phyloP scores from a whole-genome alignment of 2,888 invertebrate genomes.

The Acrobasis suavella region DNA sequence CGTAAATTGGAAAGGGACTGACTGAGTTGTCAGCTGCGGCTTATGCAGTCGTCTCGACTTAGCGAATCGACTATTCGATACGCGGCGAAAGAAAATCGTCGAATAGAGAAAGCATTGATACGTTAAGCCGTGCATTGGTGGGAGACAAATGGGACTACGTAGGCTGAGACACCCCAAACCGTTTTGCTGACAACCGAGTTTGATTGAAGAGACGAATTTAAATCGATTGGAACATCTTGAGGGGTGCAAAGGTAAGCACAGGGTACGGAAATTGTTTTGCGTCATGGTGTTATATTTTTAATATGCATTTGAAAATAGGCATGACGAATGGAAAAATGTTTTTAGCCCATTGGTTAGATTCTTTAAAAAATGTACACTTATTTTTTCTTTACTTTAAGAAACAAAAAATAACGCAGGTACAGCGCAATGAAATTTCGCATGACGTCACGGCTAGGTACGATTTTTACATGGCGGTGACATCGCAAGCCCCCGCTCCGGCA shows the following conservation, averaged over 20 bases:
- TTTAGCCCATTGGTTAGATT: no score
- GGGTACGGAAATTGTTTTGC: background rate
- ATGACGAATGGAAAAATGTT: no score
- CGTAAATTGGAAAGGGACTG: constrained; percentile 79
- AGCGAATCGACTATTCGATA: constrained; percentile 32
- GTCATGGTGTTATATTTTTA: no score
- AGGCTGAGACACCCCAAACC: constrained; percentile 13
- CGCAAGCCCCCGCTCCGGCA: no score
- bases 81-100: constrained; percentile 22
- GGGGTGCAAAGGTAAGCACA: background rate
- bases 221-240: constrained; percentile 3
- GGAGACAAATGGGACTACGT: constrained; percentile 16
- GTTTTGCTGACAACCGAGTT: constrained; percentile 31
- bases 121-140: constrained; percentile 21
- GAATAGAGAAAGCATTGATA: constrained; percentile 20
- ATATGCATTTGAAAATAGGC: no score
- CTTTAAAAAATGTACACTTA: no score
- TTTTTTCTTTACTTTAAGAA: no score
- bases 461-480: no score
- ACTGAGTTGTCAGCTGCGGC: constrained; percentile 76
- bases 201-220: constrained; percentile 26
- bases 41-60: constrained; percentile 71
- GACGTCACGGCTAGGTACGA: no score
- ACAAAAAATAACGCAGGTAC: no score
- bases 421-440: no score